Conservation (phyloP, 92 coral and sea anemone genomes). For the Heliopora coerulea region DNA sequence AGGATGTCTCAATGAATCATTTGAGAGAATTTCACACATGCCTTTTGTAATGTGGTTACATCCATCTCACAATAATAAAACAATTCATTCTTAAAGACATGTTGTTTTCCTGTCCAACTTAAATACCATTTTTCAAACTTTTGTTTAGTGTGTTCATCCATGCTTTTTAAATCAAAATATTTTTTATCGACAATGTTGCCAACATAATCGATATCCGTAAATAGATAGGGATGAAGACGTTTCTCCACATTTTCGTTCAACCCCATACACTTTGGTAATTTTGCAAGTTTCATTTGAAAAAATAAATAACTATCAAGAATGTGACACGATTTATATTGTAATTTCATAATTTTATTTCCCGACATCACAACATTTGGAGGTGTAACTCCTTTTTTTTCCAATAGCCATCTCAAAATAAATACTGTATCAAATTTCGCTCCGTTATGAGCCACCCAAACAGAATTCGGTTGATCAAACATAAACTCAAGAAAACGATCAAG, state of each 20-base stretch:
- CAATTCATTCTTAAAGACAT: constrained; percentile 1
- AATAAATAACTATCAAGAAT: constrained; percentile 26
- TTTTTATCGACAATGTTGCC: not conserved
- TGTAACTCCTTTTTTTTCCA: not conserved
- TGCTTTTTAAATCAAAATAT: not conserved
- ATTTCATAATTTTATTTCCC: constrained; percentile 3
- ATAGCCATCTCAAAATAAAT: constrained; percentile 11
- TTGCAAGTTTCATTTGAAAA: not conserved
- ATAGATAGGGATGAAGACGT: constrained; percentile 19
- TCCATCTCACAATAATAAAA: constrained; percentile 22
- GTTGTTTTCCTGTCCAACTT: not conserved
- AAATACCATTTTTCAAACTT: constrained; percentile 6
- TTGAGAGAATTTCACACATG: constrained; percentile 28
- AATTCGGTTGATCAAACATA: not conserved
- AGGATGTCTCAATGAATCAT: no score
- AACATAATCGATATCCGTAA: constrained; percentile 16
- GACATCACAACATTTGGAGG: constrained; percentile 23
- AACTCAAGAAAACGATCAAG: not conserved
- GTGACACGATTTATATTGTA: not conserved
- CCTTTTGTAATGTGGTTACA: constrained; percentile 8
- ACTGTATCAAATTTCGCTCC: constrained; percentile 10
- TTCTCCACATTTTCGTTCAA: not conserved
- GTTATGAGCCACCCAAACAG: constrained; percentile 7
- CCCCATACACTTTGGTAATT: constrained; percentile 24
- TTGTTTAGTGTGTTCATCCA: not conserved